Evolutionary conservation across 92 coral and sea anemone species (phyloP).

Genomic region (Desmophyllum pertusum): DNA sequence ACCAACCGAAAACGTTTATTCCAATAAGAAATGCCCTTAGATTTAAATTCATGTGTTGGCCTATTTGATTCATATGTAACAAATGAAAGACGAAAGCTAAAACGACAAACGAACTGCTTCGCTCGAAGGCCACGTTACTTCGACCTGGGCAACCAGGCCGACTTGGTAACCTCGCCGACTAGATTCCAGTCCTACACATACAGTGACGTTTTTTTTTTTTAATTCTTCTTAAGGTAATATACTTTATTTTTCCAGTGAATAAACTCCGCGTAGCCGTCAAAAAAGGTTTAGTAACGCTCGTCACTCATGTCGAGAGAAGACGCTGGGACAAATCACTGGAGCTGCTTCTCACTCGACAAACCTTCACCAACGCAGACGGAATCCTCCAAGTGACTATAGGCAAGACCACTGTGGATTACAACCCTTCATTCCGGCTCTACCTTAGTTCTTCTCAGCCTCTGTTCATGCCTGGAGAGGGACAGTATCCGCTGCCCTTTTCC

Average conservation of each 20-base stretch:
- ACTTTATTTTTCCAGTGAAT: slow-evolving; percentile 42
- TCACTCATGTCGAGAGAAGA: slow-evolving; percentile 86
- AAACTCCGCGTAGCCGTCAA: slow-evolving; percentile 83
- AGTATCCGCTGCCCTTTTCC: slow-evolving; percentile 71
- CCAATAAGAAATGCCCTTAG: too few species aligned
- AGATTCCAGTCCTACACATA: too few species aligned
- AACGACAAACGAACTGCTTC: too few species aligned
- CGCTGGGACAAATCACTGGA: slow-evolving; percentile 74
- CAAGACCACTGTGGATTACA: slow-evolving; percentile 74
- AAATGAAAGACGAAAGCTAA: too few species aligned
- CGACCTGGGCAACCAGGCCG: too few species aligned
- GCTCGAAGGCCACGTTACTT: too few species aligned
- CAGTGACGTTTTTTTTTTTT: not conserved
- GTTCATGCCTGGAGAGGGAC: slow-evolving; percentile 77
- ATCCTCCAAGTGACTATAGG: slow-evolving; percentile 72
- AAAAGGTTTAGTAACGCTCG: slow-evolving; percentile 80
- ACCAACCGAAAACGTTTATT: too few species aligned
- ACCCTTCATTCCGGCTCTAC: slow-evolving; percentile 90
- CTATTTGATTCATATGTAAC: too few species aligned
- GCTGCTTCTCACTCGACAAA: slow-evolving; percentile 79
- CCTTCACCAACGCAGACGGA: slow-evolving; percentile 70
- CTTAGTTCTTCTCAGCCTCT: slow-evolving; percentile 83
- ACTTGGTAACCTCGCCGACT: too few species aligned
- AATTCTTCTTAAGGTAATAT: not conserved
- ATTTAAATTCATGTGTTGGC: too few species aligned